phyloP scores from a whole-genome alignment of 2,888 invertebrate genomes.

The Pseudococcus jackbeardsleyi region DNA sequence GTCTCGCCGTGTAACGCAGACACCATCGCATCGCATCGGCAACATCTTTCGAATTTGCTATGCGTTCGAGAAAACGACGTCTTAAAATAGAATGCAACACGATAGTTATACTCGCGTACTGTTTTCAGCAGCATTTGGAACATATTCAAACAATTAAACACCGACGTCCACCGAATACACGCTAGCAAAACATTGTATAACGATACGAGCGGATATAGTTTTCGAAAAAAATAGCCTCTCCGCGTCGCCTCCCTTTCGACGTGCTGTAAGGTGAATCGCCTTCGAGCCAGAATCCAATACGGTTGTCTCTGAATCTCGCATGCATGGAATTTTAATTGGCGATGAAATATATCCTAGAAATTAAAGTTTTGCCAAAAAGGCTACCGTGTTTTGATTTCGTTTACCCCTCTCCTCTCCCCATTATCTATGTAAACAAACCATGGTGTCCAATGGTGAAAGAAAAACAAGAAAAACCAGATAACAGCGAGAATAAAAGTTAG shows the following conservation, averaged over 20 bases:
- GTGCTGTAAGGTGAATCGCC: no score
- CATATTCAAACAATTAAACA: slow-evolving; percentile 63
- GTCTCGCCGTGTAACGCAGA: slow-evolving; percentile 46
- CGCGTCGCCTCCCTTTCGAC: no score
- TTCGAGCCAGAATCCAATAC: not conserved
- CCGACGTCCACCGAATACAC: not conserved
- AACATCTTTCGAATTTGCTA: slow-evolving; percentile 59
- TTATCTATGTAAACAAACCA: not conserved
- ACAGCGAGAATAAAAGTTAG: no score
- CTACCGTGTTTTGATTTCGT: not conserved
- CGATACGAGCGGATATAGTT: not conserved
- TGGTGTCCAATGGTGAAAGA: no score
- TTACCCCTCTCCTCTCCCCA: not conserved
- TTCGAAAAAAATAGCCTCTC: no score
- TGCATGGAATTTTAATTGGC: slow-evolving; percentile 42
- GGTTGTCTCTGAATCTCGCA: not conserved
- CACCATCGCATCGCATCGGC: slow-evolving; percentile 48
- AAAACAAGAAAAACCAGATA: no score
- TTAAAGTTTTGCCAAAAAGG: slow-evolving; percentile 25
- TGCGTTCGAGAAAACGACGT: slow-evolving; percentile 27
- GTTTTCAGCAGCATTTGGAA: slow-evolving; percentile 47
- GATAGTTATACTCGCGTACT: slow-evolving; percentile 41
- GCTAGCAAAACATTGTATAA: not conserved
- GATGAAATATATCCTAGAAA: slow-evolving; percentile 19
- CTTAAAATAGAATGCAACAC: slow-evolving; percentile 65